A percentile compares a stretch with the other conserved stretches of the same genome.
Evolutionary conservation across 2,113 vertebrate species (phyloP).

Genomic region (Tamias sibiricus): DNA sequence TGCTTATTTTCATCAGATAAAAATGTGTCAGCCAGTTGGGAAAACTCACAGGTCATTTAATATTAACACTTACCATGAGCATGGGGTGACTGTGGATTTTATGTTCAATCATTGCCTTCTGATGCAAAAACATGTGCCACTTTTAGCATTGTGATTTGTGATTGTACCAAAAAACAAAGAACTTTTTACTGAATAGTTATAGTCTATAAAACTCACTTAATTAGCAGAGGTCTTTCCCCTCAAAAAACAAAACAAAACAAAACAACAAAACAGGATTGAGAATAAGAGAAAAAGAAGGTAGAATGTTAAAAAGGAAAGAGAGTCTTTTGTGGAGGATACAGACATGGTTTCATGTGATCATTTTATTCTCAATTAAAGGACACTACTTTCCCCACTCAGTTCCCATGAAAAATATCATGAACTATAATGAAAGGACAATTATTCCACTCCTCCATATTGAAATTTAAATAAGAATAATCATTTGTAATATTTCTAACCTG

Average conservation of each 20-base stretch:
- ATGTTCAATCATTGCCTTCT: not conserved
- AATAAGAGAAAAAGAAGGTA: not conserved
- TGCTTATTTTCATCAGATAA: not conserved
- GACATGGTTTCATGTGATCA: not conserved
- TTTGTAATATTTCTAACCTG: not conserved
- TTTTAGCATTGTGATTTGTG: not conserved
- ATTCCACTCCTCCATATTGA: not conserved
- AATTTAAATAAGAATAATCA: not conserved
- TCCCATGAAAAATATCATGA: not conserved
- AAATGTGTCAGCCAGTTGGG: not conserved
- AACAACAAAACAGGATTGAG: not conserved
- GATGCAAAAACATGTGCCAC: not conserved
- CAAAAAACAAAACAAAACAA: not conserved
- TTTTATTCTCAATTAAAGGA: not conserved
- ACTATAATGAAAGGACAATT: not conserved
- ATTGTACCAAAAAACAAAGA: not conserved
- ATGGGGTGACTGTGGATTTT: fast-evolving
- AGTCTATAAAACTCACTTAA: not conserved
- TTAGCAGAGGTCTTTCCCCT: not conserved
- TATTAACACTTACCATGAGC: not conserved
- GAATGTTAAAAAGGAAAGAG: not conserved
- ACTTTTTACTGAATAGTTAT: not conserved
- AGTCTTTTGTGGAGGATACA: not conserved
- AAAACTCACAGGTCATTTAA: not conserved
- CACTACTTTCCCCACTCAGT: not conserved